Base-by-base conservation (phyloP, 2,888 invertebrate genomes). In the Isoperla grammatica region DNA sequence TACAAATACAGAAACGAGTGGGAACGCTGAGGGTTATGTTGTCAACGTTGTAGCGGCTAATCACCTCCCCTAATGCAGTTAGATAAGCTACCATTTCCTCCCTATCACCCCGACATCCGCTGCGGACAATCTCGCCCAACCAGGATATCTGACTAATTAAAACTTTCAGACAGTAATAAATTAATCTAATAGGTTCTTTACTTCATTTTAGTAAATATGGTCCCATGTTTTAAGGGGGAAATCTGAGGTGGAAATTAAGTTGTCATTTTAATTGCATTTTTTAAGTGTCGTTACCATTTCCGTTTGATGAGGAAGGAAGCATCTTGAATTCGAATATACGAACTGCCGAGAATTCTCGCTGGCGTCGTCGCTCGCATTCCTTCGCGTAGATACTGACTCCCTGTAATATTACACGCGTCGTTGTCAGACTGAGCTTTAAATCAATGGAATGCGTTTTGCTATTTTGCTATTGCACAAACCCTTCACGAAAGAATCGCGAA, bases 131-230 rank as follows among this genome's bases (percentile, higher is more conserved):
- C 40, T 50, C 59, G 17, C 37, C 29, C 42, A 43, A 13, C 22
- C 60, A 60, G 55, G 60, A 60, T 43, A 60, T 56, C 60, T 35
- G 50, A 56, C 60, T 60, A 60, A 60, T 60, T 60, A 60, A 55
- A 60, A 60, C 60, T 60, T 60, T 56, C 53, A 40, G 46, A 56
- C 56, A 55, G 60, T 46, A 19, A 60, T 60, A 60, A 60, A 60
- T 60, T 19, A 29, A 19, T 45, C 56, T 42, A 54, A 59, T 55
- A 59, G 45, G 39, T 29, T 29, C 46, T 19, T 48, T 49, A 29
- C 49, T 49, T 29, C 29, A 13, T 49, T 49, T n/a, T 29, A 49
- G 49, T 49, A 49, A 48, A 49, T 23, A 49, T 49, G 17, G 15
- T 12, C 5, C 29, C 29, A 13, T 1, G 53, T 37, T 20, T 53